phyloP scores from a whole-genome alignment of 2,797 vertebrate genomes.

The Amblyraja radiata region DNA sequence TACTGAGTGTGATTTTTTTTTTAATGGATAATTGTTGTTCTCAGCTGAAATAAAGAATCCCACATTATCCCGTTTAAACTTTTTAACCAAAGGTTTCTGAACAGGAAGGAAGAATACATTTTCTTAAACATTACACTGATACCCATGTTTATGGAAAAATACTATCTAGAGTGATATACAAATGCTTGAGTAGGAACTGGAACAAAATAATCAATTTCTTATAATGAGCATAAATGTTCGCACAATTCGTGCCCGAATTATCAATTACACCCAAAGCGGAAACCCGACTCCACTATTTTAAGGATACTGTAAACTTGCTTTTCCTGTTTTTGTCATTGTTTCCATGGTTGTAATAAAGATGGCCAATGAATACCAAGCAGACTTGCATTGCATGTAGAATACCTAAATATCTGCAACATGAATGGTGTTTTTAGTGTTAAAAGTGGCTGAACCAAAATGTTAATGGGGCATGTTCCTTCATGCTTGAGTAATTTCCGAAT shows the following conservation, averaged over 20 bases:
- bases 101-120: background rate
- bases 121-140: background rate
- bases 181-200: background rate
- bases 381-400: background rate
- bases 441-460: background rate
- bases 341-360: background rate
- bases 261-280: background rate
- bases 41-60: no score
- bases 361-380: background rate
- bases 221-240: background rate
- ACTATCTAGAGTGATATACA: background rate
- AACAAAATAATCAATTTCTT: background rate
- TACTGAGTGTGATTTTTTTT: no score
- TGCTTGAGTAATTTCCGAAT: background rate
- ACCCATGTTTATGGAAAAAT: background rate
- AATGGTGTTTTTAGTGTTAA: background rate
- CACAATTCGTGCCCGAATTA: background rate
- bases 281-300: background rate
- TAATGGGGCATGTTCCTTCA: background rate
- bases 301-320: slow-evolving; percentile 20
- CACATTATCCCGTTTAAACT: no score
- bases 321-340: slow-evolving; percentile 29
- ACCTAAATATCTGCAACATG: background rate
- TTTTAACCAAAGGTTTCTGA: background rate
- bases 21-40: no score